Evolutionary conservation across 2,797 vertebrate genomes (phyloP).

Genomic region (Orientallactaga sibirica): DNA sequence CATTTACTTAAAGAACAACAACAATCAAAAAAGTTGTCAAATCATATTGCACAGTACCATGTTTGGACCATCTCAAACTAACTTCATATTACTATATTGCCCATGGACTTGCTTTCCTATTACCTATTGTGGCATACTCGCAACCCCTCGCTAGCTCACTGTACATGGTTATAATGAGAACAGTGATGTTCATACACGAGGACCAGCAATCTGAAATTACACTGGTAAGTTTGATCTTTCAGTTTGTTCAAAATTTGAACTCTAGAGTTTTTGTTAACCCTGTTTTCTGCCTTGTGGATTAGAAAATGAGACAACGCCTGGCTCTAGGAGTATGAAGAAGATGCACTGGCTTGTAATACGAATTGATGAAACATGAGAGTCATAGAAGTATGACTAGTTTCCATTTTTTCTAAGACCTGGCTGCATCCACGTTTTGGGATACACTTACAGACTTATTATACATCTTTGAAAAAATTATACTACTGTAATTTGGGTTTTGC

Average conservation of each 20-base stretch:
- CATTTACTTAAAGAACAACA: slow-evolving; percentile 21
- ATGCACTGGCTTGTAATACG: neutral
- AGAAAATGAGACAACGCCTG: neutral
- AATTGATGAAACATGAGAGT: neutral
- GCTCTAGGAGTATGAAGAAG: neutral
- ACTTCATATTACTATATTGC: neutral
- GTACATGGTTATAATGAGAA: neutral
- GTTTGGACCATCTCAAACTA: neutral
- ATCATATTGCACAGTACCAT: neutral
- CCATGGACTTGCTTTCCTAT: neutral
- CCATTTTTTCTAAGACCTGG: neutral
- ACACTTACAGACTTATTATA: neutral
- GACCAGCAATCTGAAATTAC: neutral
- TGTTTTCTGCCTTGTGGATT: neutral
- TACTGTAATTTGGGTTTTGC: neutral
- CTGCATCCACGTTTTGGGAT: neutral
- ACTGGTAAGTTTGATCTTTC: neutral
- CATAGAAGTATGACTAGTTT: neutral
- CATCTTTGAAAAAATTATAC: neutral
- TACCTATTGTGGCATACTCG: neutral
- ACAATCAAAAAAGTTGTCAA: slow-evolving; percentile 20
- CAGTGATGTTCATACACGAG: neutral
- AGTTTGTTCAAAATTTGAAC: slow-evolving; percentile 19
- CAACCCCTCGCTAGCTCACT: neutral
- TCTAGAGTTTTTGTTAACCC: neutral